phyloP scores from a whole-genome alignment of 2,888 invertebrate species.

The Pseudeuparius sepicola region DNA sequence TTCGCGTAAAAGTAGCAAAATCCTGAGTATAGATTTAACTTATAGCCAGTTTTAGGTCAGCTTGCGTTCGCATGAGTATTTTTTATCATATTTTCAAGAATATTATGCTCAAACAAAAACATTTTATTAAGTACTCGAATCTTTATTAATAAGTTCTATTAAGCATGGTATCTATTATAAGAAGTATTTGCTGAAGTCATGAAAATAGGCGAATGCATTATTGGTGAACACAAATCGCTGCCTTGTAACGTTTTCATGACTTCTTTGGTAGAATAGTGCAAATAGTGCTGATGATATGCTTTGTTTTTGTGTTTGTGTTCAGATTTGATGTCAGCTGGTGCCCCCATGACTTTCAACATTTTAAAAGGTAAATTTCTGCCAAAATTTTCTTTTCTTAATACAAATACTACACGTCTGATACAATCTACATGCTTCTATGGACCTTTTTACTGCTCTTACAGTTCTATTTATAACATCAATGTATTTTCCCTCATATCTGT shows the following conservation, averaged over 20 bases:
- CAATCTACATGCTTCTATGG: too few relatives aligned
- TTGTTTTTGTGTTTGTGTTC: slow-evolving; percentile 62
- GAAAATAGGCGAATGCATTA: too few relatives aligned
- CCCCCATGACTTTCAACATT: slow-evolving; percentile 78
- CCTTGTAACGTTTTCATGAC: not conserved
- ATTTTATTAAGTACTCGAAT: not conserved
- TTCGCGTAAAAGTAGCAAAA: slow-evolving; percentile 9
- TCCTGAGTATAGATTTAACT: not conserved
- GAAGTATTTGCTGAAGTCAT: too few relatives aligned
- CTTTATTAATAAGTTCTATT: too few relatives aligned
- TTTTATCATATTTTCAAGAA: slow-evolving; percentile 22
- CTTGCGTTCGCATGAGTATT: slow-evolving; percentile 33
- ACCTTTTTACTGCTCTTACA: too few relatives aligned
- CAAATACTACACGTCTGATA: too few relatives aligned
- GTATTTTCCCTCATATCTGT: too few relatives aligned
- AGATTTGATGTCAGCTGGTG: slow-evolving; percentile 71
- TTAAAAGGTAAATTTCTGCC: slow-evolving; percentile 63
- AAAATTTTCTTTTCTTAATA: slow-evolving; percentile 28
- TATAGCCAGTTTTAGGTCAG: slow-evolving; percentile 22
- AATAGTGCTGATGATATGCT: slow-evolving; percentile 40
- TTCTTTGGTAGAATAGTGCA: slow-evolving; percentile 29
- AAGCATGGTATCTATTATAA: too few relatives aligned
- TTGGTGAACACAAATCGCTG: not conserved
- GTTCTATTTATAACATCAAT: too few relatives aligned
- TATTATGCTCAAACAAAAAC: slow-evolving; percentile 9